A percentile compares a stretch with the other conserved stretches of the same genome.
These are phyloP conservation scores for Nomada ruficornis DNA, from an alignment of 2,888 invertebrate genomes.

Conservation along the genomic window DNA sequence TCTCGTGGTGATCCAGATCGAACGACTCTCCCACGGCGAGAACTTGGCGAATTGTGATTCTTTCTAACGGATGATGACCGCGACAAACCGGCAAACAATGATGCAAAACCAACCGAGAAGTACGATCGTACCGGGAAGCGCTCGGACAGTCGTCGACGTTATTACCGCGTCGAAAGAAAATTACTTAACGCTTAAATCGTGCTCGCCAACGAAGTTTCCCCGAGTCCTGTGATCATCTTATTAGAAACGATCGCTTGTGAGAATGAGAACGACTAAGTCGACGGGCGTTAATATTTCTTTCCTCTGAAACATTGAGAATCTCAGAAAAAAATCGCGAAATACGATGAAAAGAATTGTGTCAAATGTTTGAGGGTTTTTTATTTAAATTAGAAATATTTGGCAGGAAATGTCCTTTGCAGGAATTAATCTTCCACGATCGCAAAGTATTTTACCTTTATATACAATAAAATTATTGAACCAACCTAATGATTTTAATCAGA, in stretches of 20 bases:
- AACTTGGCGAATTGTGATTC: constrained; percentile 55
- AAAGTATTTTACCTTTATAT: too few species aligned
- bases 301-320: too few species aligned
- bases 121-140: constrained; percentile 59
- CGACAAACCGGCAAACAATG: constrained; percentile 68
- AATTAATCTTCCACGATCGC: too few species aligned
- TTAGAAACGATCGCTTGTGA: background rate
- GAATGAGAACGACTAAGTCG: background rate
- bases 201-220: constrained; percentile 2
- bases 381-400: too few species aligned
- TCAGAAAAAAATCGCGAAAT: too few species aligned
- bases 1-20: constrained; percentile 67
- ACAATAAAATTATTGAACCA: too few species aligned
- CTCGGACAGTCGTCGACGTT: constrained; percentile 35
- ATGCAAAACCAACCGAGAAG: constrained; percentile 61
- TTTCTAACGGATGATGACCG: constrained; percentile 65
- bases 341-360: too few species aligned
- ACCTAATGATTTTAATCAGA: background rate
- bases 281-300: background rate
- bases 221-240: background rate
- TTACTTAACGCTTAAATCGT: constrained; percentile 26
- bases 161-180: constrained; percentile 48
- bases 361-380: too few species aligned
- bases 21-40: constrained; percentile 77
- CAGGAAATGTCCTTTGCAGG: too few species aligned